Percentiles rank a stretch among this genome's conserved stretches.
Conservation (phyloP, 2,888 invertebrate genomes). For the Agapostemon virescens region DNA sequence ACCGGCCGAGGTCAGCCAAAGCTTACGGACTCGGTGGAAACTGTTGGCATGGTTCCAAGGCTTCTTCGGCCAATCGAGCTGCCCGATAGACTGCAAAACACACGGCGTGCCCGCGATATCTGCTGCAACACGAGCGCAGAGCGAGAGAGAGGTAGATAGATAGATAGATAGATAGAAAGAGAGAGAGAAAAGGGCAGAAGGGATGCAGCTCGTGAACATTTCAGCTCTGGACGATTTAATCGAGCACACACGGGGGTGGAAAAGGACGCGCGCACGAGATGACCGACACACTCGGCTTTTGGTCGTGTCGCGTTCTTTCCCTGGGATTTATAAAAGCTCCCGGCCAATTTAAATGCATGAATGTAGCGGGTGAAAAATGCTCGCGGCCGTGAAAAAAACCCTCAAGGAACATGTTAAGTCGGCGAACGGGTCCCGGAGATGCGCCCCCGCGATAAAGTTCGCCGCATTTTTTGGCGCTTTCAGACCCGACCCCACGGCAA, state of each 20-base stretch:
- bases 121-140: background rate
- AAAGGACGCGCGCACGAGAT: slow-evolving; percentile 10
- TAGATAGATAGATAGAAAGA: too few relatives aligned
- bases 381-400: slow-evolving; percentile 29
- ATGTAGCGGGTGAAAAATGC: slow-evolving; percentile 33
- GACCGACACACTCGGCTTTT: background rate
- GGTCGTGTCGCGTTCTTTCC: slow-evolving; percentile 20
- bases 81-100: slow-evolving; percentile 63
- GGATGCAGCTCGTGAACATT: slow-evolving; percentile 35
- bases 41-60: slow-evolving; percentile 68
- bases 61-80: slow-evolving; percentile 63
- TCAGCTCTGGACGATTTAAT: slow-evolving; percentile 52
- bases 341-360: slow-evolving; percentile 47
- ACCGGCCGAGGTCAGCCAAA: slow-evolving; percentile 68
- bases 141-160: too few relatives aligned
- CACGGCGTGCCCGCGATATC: slow-evolving; percentile 45
- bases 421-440: slow-evolving; percentile 24
- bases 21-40: slow-evolving; percentile 57
- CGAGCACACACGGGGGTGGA: slow-evolving; percentile 19
- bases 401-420: slow-evolving; percentile 38
- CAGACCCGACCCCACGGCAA: background rate
- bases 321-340: slow-evolving; percentile 32
- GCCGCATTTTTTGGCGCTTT: slow-evolving; percentile 33
- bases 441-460: slow-evolving; percentile 36
- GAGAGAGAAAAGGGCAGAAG: background rate